A percentile compares a stretch with the other conserved stretches of the same genome.
Conservation (phyloP, 2,888 invertebrate species). For the Falcaria lacertinaria region DNA sequence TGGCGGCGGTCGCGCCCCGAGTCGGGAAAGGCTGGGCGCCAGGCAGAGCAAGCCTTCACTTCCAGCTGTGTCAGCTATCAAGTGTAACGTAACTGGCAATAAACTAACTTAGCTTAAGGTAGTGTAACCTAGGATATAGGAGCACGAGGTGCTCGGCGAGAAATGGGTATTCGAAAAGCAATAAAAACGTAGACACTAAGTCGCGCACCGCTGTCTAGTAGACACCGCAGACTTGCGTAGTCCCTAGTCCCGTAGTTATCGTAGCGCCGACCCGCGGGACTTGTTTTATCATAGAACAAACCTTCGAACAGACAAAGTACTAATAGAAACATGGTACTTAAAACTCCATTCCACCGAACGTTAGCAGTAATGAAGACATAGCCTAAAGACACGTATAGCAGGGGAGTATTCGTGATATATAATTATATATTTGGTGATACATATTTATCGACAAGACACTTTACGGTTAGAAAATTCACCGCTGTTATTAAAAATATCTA, state of each 20-base stretch:
- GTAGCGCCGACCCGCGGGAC: conserved; percentile 6
- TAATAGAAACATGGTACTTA: no score
- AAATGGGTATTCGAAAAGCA: conserved; percentile 80
- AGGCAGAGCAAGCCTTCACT: conserved; percentile 66
- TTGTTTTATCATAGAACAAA: conserved; percentile 5
- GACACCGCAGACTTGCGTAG: conserved; percentile 55
- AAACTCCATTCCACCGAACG: no score
- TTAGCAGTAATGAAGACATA: no score
- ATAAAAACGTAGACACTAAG: conserved; percentile 75
- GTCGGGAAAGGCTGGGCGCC: conserved; percentile 48
- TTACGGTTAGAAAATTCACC: no score
- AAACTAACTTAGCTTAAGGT: conserved; percentile 66
- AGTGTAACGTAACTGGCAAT: conserved; percentile 72
- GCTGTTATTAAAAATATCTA: no score
- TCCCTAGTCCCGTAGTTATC: conserved; percentile 41
- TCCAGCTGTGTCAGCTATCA: conserved; percentile 59
- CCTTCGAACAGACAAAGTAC: no score
- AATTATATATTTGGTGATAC: no score
- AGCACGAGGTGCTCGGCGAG: conserved; percentile 74
- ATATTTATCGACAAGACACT: no score
- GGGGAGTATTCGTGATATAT: no score
- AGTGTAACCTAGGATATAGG: conserved; percentile 54
- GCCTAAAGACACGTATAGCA: no score
- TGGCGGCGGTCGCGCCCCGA: conserved; percentile 38
- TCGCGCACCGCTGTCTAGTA: conserved; percentile 67